Percentiles rank a stretch among this genome's conserved stretches.
Conservation (phyloP, 2,113 vertebrate genomes). For the Empidonax alnorum region DNA sequence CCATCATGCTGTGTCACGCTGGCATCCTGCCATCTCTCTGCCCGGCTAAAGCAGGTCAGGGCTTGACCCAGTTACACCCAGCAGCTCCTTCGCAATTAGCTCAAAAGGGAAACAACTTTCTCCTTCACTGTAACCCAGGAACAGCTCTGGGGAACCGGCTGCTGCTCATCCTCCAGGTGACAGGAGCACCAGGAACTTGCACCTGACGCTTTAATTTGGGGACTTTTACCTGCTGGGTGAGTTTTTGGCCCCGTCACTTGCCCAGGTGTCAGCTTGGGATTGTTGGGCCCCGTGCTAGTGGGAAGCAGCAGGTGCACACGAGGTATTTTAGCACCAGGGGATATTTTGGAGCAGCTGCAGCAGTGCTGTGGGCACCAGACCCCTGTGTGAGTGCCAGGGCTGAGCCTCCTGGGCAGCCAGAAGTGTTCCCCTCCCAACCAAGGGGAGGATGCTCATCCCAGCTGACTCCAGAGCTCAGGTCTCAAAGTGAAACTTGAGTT, state of each 20-base stretch:
- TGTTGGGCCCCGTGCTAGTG: accelerated
- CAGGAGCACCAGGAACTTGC: neutral
- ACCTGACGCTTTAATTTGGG: neutral
- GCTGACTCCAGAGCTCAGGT: neutral
- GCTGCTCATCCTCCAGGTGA: accelerated
- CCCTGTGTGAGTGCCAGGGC: accelerated
- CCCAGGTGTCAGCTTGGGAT: neutral
- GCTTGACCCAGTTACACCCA: conserved; percentile 25
- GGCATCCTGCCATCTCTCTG: neutral
- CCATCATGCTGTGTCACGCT: neutral
- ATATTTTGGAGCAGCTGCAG: neutral
- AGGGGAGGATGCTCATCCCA: neutral
- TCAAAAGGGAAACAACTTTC: conserved; percentile 51
- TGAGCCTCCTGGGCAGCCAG: neutral
- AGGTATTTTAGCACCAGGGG: neutral
- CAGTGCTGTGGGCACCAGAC: neutral
- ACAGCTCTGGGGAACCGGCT: neutral
- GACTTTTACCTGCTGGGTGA: neutral
- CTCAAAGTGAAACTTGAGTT: neutral
- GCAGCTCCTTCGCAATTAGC: conserved; percentile 52
- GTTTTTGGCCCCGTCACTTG: neutral
- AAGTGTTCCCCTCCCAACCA: accelerated
- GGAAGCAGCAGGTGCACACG: neutral
- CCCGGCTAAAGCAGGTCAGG: neutral
- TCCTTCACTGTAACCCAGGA: neutral